A percentile compares a stretch with the other conserved stretches of the same genome.
Conservation (phyloP, 2,888 invertebrate species). For the Apantesis nais region DNA sequence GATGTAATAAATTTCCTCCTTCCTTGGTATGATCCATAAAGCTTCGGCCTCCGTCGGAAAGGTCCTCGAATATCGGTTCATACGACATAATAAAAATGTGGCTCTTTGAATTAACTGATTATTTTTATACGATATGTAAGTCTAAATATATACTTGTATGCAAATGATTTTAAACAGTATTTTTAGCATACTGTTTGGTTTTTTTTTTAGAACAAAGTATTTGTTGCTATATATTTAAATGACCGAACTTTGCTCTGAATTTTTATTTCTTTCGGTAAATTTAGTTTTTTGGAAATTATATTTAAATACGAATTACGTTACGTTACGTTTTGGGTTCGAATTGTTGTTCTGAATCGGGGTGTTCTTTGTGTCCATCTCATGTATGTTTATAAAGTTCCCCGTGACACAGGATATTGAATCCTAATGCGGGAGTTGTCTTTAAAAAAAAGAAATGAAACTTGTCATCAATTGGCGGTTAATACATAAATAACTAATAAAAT, state of each 20-base stretch:
- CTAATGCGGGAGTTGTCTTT: no score
- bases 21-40: constrained; percentile 72
- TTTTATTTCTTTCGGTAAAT: no score
- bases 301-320: no score
- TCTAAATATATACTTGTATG: constrained; percentile 7
- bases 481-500: background rate
- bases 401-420: no score
- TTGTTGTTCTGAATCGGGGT: no score
- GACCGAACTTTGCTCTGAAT: no score
- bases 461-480: background rate
- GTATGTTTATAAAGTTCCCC: no score
- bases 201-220: background rate
- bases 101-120: constrained; percentile 50
- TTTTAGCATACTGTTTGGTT: background rate
- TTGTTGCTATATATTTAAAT: no score
- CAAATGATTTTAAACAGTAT: background rate
- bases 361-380: no score
- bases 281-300: no score
- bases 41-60: constrained; percentile 45
- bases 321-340: no score
- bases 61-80: constrained; percentile 42
- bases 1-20: constrained; percentile 71
- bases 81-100: constrained; percentile 53
- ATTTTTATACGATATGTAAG: constrained; percentile 29
- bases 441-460: no score